Base-by-base conservation (phyloP, 1,140 invertebrate genomes). In the Bombus haemorrhoidalis region DNA sequence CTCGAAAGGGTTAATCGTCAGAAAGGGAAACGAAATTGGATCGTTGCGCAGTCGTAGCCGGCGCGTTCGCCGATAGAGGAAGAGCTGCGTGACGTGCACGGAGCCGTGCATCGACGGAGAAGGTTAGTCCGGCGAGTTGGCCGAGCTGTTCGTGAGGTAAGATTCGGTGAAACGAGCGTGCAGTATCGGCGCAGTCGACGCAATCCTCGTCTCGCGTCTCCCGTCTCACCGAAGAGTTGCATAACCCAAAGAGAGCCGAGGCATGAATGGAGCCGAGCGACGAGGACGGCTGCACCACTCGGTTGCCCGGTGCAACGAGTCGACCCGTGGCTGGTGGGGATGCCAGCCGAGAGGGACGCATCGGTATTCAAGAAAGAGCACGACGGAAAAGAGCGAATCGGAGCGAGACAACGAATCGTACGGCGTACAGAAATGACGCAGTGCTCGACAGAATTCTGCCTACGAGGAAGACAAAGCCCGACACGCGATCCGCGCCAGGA, bases 261-360 rank as follows among this genome's bases (percentile, higher is more conserved):
- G 89, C 90, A 91, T 91, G 90, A 91, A 91, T 91, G 90, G 90
- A 91, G 86, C 86, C 66, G 87, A 88, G 89, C 89, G 81, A 91
- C 89, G 85, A 90, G 89, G 90, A 91, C 87, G 81, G 87, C 57
- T 71, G 66, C 37, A 71, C 79, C 74, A 47, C 76, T 83, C 80
- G 64, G 89, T 80, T 90, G 86, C 87, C 87, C 89, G 86, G 81
- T 90, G 86, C 89, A 87, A 78, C 89, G 89, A 90, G 83, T 84
- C 83, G 79, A 76, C 82, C 62, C 71, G 34, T 18, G 53, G 72
- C 64, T 86, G 85, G 85, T 84, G 88, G 87, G 85, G 87, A 88
- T 79, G 76, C 73, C 81, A 80, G 77, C 80, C 83, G 84, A 73
- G 62, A 77, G 77, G 62, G 87, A 86, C 74, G 79, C 87, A n/a